Evolutionary conservation across 2,797 vertebrate species (phyloP).

Genomic region (Sebastes vulpes): DNA sequence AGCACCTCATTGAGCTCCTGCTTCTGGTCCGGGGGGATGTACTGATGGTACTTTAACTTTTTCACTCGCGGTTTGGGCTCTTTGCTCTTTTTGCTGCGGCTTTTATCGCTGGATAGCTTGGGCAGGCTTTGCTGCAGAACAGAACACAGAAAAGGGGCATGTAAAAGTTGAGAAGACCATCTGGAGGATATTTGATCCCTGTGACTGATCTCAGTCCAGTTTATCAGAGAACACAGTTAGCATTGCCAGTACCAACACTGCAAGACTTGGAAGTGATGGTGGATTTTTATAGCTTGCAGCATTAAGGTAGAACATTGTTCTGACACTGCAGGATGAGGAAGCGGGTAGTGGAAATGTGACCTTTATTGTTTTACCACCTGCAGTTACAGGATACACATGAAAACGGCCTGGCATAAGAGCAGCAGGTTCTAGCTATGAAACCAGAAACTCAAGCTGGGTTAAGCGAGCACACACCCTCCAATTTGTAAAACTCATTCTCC

Average conservation of each 20-base stretch:
- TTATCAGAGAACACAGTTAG: constrained; percentile 40
- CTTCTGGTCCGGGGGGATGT: constrained; percentile 98
- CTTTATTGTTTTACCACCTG: constrained; percentile 80
- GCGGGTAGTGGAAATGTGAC: constrained; percentile 72
- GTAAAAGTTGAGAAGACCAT: constrained; percentile 36
- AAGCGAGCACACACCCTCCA: constrained; percentile 51
- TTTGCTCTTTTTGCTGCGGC: constrained; percentile 94
- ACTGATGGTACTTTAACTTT: constrained; percentile 98
- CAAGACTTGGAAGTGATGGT: constrained; percentile 43
- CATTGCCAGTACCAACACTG: constrained; percentile 44
- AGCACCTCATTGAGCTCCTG: constrained; percentile 90
- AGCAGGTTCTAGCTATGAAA: constrained; percentile 64
- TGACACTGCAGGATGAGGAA: constrained; percentile 81
- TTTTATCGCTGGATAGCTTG: constrained; percentile 90
- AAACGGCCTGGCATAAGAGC: constrained; percentile 70
- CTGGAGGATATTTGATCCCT: constrained; percentile 47
- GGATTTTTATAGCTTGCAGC: constrained; percentile 45
- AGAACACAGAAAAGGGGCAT: constrained; percentile 36
- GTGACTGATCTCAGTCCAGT: constrained; percentile 54
- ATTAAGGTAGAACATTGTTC: constrained; percentile 66
- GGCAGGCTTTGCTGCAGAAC: constrained; percentile 91
- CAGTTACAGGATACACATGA: constrained; percentile 77
- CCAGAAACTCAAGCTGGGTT: constrained; percentile 56
- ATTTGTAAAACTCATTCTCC: constrained; percentile 54
- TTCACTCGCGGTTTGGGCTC: constrained; percentile 94